Conservation (phyloP, 2,113 vertebrate genomes). For the Mustela lutreola region DNA sequence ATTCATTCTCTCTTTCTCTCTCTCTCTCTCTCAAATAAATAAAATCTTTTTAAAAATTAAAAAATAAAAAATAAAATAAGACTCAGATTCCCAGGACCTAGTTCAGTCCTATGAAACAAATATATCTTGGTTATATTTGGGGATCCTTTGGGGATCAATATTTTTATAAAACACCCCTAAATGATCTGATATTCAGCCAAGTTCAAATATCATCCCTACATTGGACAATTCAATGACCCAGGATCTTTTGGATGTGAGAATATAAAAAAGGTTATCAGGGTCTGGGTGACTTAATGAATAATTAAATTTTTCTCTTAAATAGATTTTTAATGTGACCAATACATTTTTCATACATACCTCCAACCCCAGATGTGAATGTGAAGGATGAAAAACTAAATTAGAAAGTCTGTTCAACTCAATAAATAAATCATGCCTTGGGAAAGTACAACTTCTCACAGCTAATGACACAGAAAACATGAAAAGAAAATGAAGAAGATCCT, state of each 20-base stretch:
- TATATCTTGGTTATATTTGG: not conserved
- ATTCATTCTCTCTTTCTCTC: not conserved
- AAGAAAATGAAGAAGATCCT: constrained; percentile 49
- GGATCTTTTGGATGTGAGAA: not conserved
- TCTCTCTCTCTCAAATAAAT: not conserved
- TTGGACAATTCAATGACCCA: not conserved
- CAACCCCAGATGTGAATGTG: constrained; percentile 69
- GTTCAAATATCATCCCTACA: not conserved
- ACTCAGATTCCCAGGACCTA: not conserved
- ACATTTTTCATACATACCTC: constrained; percentile 75
- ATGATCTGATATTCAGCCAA: not conserved
- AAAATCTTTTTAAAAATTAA: not conserved
- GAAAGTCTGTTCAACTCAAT: constrained; percentile 63
- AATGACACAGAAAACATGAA: constrained; percentile 65
- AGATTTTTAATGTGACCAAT: constrained; percentile 70
- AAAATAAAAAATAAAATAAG: not conserved
- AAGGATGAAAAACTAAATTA: constrained; percentile 75
- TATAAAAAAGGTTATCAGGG: not conserved
- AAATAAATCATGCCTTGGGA: constrained; percentile 75
- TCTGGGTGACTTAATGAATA: constrained; percentile 54
- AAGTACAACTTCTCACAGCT: constrained; percentile 63
- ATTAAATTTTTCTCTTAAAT: constrained; percentile 74
- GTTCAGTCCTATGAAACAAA: not conserved
- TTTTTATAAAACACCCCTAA: constrained; percentile 3
- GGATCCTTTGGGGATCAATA: not conserved